Evolutionary conservation across 2,113 vertebrate species (phyloP), one percentile per base, ranked within the genome.

Genomic region (Daubentonia madagascariensis): DNA sequence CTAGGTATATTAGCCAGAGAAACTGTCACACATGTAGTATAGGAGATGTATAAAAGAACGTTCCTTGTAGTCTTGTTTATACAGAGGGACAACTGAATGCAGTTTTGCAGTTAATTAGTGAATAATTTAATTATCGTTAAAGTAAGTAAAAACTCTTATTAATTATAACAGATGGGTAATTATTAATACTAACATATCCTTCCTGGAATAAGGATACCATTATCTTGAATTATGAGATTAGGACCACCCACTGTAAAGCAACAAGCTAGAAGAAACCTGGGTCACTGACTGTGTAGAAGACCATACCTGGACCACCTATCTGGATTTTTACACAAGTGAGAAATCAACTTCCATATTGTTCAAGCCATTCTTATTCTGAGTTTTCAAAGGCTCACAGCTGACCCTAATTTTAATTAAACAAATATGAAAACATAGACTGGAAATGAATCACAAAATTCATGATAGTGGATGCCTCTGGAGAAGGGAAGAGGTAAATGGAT

Each of bases 331-430:
- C 17, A 63, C 61, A 92, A 87, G 35, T 75, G 40, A 90, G 54
- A 96, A 37, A 91, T 52, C 17, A 89, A 88, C 6, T 65, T 92
- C 43, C 50, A 76, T 75, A 43, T 37, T 90, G 25, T 67, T 87
- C 67, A 91, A 73, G 40, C 25, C 23, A 92, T 9, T 89, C 22
- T 32, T 18, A 93, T 32, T 93, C 87, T 76, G 65, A 78, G 52
- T 76, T 76, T 87, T 61, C 67, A 25, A 65, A 87, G 68, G 16
- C 11, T 96, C 13, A 80, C 10, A 10, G 17, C 11, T 94, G 54
- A 37, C 6, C 3, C 45, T 85, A 92, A 75, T 80, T 96, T 94
- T 91, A 94, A 94, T 87, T 94, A 96, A 94, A 87, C n/a, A 75
- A 67, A 90, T 80, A 89, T 40, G 45, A 85, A 93, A 83, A 65